Conservation (phyloP, 2,797 vertebrate species). For the Pygocentrus nattereri region DNA sequence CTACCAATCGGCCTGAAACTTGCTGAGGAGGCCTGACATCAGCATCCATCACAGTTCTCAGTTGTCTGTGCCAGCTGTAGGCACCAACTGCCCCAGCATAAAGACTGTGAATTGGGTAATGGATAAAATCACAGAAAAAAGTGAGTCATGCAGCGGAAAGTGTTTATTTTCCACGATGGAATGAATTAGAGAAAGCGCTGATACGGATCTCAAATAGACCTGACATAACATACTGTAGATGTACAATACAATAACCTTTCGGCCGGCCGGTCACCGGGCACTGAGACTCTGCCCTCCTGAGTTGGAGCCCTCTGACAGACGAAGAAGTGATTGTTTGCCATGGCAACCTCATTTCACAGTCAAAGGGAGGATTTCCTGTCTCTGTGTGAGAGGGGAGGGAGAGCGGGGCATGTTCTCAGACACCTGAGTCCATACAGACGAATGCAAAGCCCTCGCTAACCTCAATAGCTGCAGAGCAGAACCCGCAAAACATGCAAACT, state of each 20-base stretch:
- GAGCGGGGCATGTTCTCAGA: constrained; percentile 63
- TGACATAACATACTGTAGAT: constrained; percentile 16
- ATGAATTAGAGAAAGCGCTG: constrained; percentile 12
- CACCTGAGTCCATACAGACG: constrained; percentile 11
- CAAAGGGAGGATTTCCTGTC: constrained; percentile 62
- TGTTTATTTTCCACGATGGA: constrained; percentile 14
- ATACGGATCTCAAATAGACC: constrained; percentile 33
- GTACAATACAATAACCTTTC: constrained; percentile 18
- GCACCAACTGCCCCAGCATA: not conserved
- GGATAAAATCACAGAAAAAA: no score
- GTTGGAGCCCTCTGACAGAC: constrained; percentile 8
- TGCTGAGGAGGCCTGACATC: not conserved
- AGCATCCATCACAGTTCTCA: no score
- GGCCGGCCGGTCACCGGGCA: not conserved
- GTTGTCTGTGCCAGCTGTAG: not conserved
- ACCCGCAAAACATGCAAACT: not conserved
- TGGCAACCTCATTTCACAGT: constrained; percentile 67
- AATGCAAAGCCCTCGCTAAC: not conserved
- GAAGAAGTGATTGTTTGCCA: constrained; percentile 38
- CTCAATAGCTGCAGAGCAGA: not conserved
- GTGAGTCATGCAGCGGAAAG: not conserved
- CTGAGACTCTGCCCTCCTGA: not conserved
- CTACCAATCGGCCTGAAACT: not conserved
- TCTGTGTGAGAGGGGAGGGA: constrained; percentile 55
- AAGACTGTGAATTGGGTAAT: not conserved